Evolutionary conservation across 2,797 vertebrate species (phyloP), one percentile per base, ranked within the genome.

Genomic region (Bradypus variegatus): DNA sequence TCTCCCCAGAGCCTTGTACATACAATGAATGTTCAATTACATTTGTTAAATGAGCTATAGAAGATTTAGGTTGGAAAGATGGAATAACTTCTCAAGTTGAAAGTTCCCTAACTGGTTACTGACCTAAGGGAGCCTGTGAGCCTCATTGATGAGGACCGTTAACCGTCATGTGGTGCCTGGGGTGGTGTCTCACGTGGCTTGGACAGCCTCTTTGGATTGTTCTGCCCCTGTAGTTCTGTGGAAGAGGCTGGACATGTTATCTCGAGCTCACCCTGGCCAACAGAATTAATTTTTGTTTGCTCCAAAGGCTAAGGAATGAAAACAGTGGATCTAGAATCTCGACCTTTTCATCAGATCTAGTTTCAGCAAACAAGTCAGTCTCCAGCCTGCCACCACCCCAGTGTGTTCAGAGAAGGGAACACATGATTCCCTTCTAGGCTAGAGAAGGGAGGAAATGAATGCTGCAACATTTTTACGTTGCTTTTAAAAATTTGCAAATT

Each of bases 221-320:
- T 86, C 60, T 73, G 36, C 50, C 80, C 55, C 41, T 58, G 8
- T 69, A 53, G 67, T 86, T 86, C 75, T 77, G 2, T 72, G 69
- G 64, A 25, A 84, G 91, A 87, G 55, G 4, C 41, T 77, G 53
- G 86, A 92, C 65, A 36, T 90, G 79, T 91, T 88, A 94, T 90
- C 87, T 92, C 89, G 84, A 89, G 62, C 36, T 85, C 60, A 41
- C 29, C 45, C 73, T 84, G 62, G 77, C 78, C 78, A 93, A 81
- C 15, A 75, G 41, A 92, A 94, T 92, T 78, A 58, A 89, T 41
- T 92, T 94, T 92, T 89, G 88, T 94, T 95, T 95, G 11, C 25
- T 82, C 45, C 31, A 58, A 76, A 90, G 69, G 50, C 82, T 73
- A 93, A 81, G 27, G 48, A 94, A 87, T 91, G 76, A 92, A 88